phyloP scores from a whole-genome alignment of 2,797 vertebrate species.

The Clarias platycephalus region DNA sequence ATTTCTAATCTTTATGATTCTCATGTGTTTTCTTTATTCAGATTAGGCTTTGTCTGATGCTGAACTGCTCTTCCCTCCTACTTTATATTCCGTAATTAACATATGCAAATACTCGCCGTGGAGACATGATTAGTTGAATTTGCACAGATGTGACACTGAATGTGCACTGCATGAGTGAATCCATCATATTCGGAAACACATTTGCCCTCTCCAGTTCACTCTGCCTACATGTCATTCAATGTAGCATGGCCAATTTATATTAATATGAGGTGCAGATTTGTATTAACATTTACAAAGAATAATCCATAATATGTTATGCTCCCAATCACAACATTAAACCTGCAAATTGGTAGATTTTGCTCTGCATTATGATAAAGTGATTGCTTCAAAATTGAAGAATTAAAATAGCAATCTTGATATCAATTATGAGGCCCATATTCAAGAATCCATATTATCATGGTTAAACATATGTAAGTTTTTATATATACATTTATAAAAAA shows the following conservation, averaged over 20 bases:
- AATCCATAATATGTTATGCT: slow-evolving; percentile 8
- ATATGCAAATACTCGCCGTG: slow-evolving; percentile 74
- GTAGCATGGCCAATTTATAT: slow-evolving; percentile 50
- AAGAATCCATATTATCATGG: background rate
- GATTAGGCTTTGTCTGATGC: slow-evolving; percentile 58
- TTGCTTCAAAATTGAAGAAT: slow-evolving; percentile 14
- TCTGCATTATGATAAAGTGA: slow-evolving; percentile 15
- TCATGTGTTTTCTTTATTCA: slow-evolving; percentile 51
- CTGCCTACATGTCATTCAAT: slow-evolving; percentile 64
- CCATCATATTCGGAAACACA: slow-evolving; percentile 59
- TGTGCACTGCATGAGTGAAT: slow-evolving; percentile 60
- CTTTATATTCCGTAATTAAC: slow-evolving; percentile 70
- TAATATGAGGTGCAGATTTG: slow-evolving; percentile 36
- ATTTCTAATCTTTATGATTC: slow-evolving; percentile 54
- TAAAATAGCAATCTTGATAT: background rate
- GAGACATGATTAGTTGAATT: slow-evolving; percentile 71
- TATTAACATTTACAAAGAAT: slow-evolving; percentile 35
- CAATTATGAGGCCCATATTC: background rate
- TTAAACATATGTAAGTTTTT: background rate
- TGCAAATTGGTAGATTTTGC: slow-evolving; percentile 9
- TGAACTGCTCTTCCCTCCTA: slow-evolving; percentile 50
- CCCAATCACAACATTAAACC: background rate
- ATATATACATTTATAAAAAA: too few species aligned
- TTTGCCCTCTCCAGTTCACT: slow-evolving; percentile 59
- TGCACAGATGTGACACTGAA: slow-evolving; percentile 68